Conservation (phyloP, 2,113 vertebrate species). For the Periophthalmodon schlosseri region DNA sequence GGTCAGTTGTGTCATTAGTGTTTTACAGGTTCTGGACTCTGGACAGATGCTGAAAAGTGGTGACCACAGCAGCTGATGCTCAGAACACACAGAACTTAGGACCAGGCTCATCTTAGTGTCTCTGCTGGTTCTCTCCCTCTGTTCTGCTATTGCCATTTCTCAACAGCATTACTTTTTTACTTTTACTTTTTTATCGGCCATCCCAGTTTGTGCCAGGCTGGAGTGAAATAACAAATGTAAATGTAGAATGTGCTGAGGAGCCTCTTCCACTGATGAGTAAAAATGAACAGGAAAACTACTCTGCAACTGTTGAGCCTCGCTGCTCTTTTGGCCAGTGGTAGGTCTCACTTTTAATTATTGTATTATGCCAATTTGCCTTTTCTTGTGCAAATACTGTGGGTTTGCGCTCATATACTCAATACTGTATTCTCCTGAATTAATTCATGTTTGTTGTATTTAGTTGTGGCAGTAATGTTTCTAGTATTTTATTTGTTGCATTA, state of each 20-base stretch:
- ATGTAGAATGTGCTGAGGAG: constrained; percentile 42
- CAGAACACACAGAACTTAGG: constrained; percentile 42
- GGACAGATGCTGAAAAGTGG: constrained; percentile 63
- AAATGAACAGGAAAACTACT: constrained; percentile 33
- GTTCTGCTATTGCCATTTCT: background rate
- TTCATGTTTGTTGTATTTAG: background rate
- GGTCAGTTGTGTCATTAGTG: constrained; percentile 38
- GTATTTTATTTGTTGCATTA: background rate
- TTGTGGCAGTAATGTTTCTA: background rate
- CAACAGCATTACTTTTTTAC: background rate
- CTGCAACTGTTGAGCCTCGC: constrained; percentile 54
- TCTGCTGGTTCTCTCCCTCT: background rate
- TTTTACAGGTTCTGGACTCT: constrained; percentile 79
- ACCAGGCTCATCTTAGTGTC: constrained; percentile 20
- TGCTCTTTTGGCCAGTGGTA: constrained; percentile 65
- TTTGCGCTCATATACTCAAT: too few relatives aligned
- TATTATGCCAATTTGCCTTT: background rate
- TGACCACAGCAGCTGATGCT: constrained; percentile 45
- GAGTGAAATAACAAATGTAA: background rate
- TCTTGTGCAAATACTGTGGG: too few relatives aligned
- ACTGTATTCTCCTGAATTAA: too few relatives aligned
- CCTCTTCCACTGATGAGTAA: background rate
- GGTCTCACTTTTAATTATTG: constrained; percentile 30
- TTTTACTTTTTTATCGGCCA: background rate
- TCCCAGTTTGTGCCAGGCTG: constrained; percentile 1